phyloP scores from a whole-genome alignment of 2,888 invertebrate species.

The Stegana nigrithorax region DNA sequence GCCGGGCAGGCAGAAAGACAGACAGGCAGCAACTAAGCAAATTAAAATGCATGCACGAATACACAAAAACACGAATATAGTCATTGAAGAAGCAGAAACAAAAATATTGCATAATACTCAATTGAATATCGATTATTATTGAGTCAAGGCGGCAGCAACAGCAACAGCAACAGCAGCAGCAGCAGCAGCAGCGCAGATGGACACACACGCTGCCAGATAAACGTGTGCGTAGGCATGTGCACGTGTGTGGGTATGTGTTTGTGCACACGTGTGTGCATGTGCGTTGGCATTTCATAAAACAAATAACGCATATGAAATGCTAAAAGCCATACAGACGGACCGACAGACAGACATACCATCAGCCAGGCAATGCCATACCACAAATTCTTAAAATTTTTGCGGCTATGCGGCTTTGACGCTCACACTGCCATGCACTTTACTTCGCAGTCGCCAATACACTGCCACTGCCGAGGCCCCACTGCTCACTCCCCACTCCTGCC shows the following conservation, averaged over 20 bases:
- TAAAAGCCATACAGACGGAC: no score
- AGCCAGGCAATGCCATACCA: conserved; percentile 27
- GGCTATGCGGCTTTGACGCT: conserved; percentile 29
- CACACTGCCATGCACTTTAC: not conserved
- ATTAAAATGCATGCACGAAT: no score
- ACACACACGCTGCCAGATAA: not conserved
- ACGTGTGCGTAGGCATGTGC: not conserved
- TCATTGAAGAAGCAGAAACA: no score
- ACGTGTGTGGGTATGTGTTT: not conserved
- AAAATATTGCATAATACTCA: conserved; percentile 9
- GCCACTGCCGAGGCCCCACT: not conserved
- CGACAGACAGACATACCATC: no score
- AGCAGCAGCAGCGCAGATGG: not conserved
- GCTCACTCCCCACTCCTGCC: no score
- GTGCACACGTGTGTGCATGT: conserved; percentile 9
- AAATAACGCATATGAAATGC: conserved; percentile 11
- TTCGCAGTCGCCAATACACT: not conserved
- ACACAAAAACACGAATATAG: no score
- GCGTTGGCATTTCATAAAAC: not conserved
- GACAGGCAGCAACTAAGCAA: no score
- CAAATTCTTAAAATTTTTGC: conserved; percentile 37
- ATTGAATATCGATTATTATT: conserved; percentile 17
- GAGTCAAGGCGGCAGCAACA: no score
- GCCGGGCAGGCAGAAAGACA: no score
- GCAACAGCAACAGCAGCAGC: no score